Evolutionary conservation across 64 coral and sea anemone species (phyloP).

Genomic region (Porites australiensis): DNA sequence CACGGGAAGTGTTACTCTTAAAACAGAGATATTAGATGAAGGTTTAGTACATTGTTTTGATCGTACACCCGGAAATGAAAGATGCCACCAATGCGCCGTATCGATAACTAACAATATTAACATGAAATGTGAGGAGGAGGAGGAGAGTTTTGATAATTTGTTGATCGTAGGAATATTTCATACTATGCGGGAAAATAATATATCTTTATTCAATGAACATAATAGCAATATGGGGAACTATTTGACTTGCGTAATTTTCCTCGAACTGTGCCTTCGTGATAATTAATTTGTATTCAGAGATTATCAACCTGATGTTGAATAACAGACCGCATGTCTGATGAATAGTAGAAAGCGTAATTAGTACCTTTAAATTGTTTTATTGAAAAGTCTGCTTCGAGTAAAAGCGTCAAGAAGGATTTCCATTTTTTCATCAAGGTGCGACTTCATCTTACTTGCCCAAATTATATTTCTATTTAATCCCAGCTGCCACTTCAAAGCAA

Average conservation of each 20-base stretch:
- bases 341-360: background rate
- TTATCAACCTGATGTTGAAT: background rate
- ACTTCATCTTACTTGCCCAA: background rate
- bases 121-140: background rate
- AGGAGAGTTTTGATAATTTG: background rate
- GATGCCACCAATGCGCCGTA: no score
- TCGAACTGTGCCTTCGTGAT: background rate
- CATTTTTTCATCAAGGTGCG: background rate
- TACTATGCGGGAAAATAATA: background rate
- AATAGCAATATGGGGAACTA: background rate
- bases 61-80: background rate
- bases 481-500: conserved; percentile 14
- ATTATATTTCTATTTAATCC: background rate
- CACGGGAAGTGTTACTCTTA: background rate
- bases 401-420: background rate
- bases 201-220: background rate
- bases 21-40: background rate
- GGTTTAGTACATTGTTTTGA: background rate
- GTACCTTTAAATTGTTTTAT: background rate
- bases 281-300: conserved; percentile 9
- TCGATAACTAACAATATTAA: background rate
- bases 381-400: background rate
- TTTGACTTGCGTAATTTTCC: background rate
- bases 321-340: no score
- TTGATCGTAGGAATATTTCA: no score